These are phyloP conservation scores for Pteropus rufus DNA, from an alignment of 2,797 vertebrate species.

Conservation along the genomic window DNA sequence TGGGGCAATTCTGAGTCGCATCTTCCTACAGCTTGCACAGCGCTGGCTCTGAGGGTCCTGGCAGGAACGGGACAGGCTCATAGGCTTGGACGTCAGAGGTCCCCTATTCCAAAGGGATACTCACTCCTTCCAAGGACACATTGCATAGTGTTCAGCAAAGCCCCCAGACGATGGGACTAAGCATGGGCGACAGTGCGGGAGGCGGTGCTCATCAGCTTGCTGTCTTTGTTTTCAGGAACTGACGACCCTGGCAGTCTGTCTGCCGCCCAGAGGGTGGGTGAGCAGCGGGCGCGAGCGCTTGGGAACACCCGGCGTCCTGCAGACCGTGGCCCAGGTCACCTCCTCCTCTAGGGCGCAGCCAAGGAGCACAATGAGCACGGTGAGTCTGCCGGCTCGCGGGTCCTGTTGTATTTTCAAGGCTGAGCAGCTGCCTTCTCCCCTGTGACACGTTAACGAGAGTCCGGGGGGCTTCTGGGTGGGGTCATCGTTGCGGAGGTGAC, in stretches of 20 bases:
- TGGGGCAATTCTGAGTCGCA: neutral
- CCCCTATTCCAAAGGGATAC: neutral
- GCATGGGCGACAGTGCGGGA: neutral
- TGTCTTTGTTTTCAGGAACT: constrained; percentile 69
- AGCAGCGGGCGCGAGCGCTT: neutral
- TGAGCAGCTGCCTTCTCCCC: neutral
- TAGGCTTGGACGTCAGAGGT: neutral
- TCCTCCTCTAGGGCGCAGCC: neutral
- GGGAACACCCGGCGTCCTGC: neutral
- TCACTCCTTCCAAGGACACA: neutral
- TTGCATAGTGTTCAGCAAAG: neutral
- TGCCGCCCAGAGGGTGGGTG: constrained; percentile 19
- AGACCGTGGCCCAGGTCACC: neutral
- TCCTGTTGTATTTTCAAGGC: neutral
- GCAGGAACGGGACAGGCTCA: too few species aligned
- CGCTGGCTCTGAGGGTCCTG: neutral
- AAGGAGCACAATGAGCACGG: constrained; percentile 78
- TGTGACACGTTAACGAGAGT: neutral
- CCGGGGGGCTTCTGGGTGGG: too few species aligned
- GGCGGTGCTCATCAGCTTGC: neutral
- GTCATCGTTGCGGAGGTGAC: neutral
- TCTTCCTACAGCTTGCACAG: neutral
- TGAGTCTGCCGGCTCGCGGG: constrained; percentile 63
- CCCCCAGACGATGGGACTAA: neutral
- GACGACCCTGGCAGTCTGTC: constrained; percentile 16